phyloP scores from a whole-genome alignment of 1,140 invertebrate genomes.

The Dysdera silvatica region DNA sequence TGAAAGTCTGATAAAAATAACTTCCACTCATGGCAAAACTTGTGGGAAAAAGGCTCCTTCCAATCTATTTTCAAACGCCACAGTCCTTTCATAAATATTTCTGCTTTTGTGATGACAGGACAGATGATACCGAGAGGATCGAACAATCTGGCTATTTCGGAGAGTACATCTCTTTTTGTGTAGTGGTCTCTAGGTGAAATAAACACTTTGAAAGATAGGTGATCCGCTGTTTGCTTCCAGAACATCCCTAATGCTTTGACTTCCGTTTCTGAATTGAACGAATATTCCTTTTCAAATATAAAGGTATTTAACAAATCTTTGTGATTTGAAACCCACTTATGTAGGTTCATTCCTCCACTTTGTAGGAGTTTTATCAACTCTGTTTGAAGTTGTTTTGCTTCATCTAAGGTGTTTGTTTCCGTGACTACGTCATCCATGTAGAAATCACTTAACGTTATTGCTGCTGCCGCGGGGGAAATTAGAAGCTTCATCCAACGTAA shows the following conservation, averaged over 20 bases:
- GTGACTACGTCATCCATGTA: slow-evolving; percentile 44
- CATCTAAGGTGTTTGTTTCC: slow-evolving; percentile 33
- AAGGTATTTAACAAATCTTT: not conserved
- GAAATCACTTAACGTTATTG: slow-evolving; percentile 31
- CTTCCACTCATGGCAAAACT: slow-evolving; percentile 8
- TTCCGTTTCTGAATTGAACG: not conserved
- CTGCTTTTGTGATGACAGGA: slow-evolving; percentile 19
- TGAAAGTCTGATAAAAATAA: slow-evolving; percentile 1
- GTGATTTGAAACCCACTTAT: slow-evolving; percentile 42
- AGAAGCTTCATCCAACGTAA: slow-evolving; percentile 33
- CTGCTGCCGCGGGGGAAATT: slow-evolving; percentile 30
- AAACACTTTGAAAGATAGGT: not conserved
- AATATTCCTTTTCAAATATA: not conserved
- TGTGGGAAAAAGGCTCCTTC: slow-evolving; percentile 21
- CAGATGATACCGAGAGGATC: slow-evolving; percentile 28
- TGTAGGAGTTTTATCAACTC: slow-evolving; percentile 36
- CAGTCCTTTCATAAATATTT: slow-evolving; percentile 25
- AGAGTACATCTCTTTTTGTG: slow-evolving; percentile 30
- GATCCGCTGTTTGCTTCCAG: slow-evolving; percentile 13
- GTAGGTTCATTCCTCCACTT: slow-evolving; percentile 39
- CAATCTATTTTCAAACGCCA: slow-evolving; percentile 23
- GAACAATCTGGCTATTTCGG: slow-evolving; percentile 19
- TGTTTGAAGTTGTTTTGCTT: slow-evolving; percentile 32
- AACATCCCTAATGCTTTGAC: slow-evolving; percentile 5
- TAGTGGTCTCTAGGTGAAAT: not conserved